Conservation (phyloP, 2,888 invertebrate genomes). For the Drosophila tanythrix region DNA sequence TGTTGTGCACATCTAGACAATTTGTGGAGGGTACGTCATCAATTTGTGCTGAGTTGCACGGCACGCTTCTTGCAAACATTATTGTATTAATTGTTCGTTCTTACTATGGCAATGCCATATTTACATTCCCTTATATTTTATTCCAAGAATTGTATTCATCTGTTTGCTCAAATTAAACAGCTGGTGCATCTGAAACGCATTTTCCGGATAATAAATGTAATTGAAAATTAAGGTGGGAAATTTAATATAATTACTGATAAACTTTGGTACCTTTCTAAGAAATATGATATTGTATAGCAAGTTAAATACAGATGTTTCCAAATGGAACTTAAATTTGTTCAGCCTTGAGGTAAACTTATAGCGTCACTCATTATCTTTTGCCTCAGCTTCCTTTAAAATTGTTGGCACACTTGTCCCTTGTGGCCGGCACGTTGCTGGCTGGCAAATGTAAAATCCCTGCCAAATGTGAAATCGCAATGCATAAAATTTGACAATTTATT, state of each 20-base stretch:
- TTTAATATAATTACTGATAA: not conserved
- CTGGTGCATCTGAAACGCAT: constrained; percentile 1
- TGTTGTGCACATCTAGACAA: constrained; percentile 13
- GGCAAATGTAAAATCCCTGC: constrained; percentile 40
- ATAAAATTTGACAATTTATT: constrained; percentile 83
- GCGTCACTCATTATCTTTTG: not conserved
- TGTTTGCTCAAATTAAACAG: constrained; percentile 14
- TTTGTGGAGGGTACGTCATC: constrained; percentile 55
- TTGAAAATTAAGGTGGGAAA: not conserved
- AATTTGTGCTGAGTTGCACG: constrained; percentile 58
- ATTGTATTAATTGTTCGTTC: constrained; percentile 29
- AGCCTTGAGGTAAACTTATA: not conserved
- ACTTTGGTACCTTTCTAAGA: not conserved
- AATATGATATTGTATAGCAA: not conserved
- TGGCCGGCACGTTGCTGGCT: constrained; percentile 3
- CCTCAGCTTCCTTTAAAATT: constrained; percentile 1
- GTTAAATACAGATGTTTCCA: not conserved
- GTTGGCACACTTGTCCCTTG: constrained; percentile 1
- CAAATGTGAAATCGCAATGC: constrained; percentile 58
- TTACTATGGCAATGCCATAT: constrained; percentile 27
- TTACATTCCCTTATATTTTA: constrained; percentile 15
- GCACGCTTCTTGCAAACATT: constrained; percentile 24
- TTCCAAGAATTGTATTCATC: not conserved
- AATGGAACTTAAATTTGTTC: not conserved
- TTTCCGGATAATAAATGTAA: not conserved